A percentile compares a stretch with the other conserved stretches of the same genome.
These are phyloP conservation scores for Cryptops parisi DNA, from an alignment of 2,888 invertebrate species.

Conservation along the genomic window DNA sequence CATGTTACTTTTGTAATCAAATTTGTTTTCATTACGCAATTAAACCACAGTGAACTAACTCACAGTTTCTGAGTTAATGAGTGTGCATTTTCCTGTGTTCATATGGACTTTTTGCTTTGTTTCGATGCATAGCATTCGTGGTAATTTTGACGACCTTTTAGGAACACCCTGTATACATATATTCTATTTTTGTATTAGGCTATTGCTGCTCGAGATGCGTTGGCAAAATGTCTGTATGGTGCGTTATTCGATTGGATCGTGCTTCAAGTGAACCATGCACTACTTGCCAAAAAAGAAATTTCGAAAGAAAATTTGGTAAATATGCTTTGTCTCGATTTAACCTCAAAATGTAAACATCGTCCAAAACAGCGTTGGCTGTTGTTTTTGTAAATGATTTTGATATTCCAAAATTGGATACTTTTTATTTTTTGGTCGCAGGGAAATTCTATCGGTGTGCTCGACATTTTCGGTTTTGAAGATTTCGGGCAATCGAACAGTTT, in stretches of 20 bases:
- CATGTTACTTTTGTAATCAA: not conserved
- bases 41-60: too few species aligned
- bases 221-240: conserved; percentile 93
- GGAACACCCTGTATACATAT: too few species aligned
- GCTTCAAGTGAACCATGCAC: conserved; percentile 84
- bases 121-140: too few species aligned
- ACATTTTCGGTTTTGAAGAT: conserved; percentile 95
- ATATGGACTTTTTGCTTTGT: too few species aligned
- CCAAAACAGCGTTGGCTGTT: not conserved
- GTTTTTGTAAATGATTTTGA: not conserved
- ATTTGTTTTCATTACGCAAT: not conserved
- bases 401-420: not conserved
- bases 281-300: conserved; percentile 79
- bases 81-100: too few species aligned
- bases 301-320: conserved; percentile 51
- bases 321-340: too few species aligned
- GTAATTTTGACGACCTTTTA: too few species aligned
- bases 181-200: conserved; percentile 42
- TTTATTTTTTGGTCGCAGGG: conserved; percentile 40
- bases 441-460: conserved; percentile 86
- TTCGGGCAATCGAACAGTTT: conserved; percentile 59
- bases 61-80: too few species aligned
- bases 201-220: conserved; percentile 80
- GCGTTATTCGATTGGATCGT: conserved; percentile 97
- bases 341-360: too few species aligned